Base-by-base conservation (phyloP, 2,888 invertebrate genomes). In the Agrochola macilenta region DNA sequence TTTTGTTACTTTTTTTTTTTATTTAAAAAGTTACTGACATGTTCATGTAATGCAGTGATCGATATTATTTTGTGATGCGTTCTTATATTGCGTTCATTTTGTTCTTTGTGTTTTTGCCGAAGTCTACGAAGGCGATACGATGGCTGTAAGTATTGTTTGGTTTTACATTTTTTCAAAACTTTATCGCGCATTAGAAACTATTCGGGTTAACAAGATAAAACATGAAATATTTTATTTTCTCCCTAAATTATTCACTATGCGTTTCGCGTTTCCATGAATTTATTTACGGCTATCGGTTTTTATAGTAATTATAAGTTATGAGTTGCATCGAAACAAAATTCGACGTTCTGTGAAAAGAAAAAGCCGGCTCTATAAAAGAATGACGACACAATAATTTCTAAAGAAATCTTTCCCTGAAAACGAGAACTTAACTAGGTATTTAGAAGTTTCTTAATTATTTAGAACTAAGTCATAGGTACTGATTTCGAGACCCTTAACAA, bases 101-200 rank as follows among this genome's bases (percentile, higher is more conserved):
- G 89, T 95, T 96, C 90, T 96, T 96, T 95, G 95, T 96, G 94
- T 96, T 96, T 94, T 93, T 96, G 86, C 95, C 95, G 81, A 93
- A 92, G 89, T 93, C 95, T 14, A 91, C 94, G 71, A 92, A 95
- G 90, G 96, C 95, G 88, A 96, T 96, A 90, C 95, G 96, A 94
- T 96, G 96, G 96, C 90, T 96, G 96, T 96, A 93, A 96, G 96
- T 96, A 95, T 84, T 52, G 57, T 60, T 81, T 78, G 43, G 35
- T 78, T 81, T 52, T 57, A 46, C 1, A 17, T 43, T 49, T 52
- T 79, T 78, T n/a, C 39, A 35, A 68, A 26, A 74, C 20, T 66
- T 68, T 14, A 35, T 58, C 23, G 54, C 26, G 11, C 7, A 81
- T 66, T 43, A 17, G 14, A 14, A 61, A 49, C 8, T 52, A 35